phyloP scores from a whole-genome alignment of 2,113 vertebrate species.

The Lota lota region DNA sequence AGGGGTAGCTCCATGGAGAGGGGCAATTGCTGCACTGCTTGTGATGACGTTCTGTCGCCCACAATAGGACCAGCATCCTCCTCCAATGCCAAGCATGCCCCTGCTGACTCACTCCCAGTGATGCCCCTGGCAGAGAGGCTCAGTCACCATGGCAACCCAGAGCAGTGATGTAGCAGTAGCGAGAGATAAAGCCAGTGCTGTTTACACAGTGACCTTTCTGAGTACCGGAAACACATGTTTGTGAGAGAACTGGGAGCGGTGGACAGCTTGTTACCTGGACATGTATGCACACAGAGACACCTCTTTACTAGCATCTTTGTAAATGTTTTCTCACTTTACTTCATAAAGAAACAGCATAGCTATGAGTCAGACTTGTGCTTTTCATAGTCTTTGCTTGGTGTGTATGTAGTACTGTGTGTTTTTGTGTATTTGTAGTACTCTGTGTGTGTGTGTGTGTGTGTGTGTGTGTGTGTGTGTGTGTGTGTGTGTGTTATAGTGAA shows the following conservation, averaged over 20 bases:
- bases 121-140: slow-evolving; percentile 25
- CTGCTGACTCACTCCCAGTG: slow-evolving; percentile 58
- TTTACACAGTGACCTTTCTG: not conserved
- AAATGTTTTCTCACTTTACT: too few species aligned
- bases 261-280: not conserved
- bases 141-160: slow-evolving; percentile 55
- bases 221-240: not conserved
- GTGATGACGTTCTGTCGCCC: slow-evolving; percentile 24
- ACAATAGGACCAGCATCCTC: slow-evolving; percentile 38
- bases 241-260: not conserved
- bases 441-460: too few species aligned
- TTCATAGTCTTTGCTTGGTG: not conserved
- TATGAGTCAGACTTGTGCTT: too few species aligned
- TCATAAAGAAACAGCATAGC: too few species aligned
- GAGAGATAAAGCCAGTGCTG: slow-evolving; percentile 9
- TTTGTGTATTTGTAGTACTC: slow-evolving; percentile 1
- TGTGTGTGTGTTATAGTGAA: not conserved
- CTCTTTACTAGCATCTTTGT: too few species aligned
- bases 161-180: slow-evolving; percentile 43
- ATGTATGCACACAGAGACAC: too few species aligned
- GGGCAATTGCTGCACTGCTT: slow-evolving; percentile 43
- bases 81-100: slow-evolving; percentile 25
- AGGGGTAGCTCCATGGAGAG: not conserved
- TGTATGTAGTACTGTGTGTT: not conserved
- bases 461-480: too few species aligned